Percentiles rank a stretch among this genome's conserved stretches.
Conservation (phyloP, 2,797 vertebrate genomes). For the Melanotaenia trifasciata region DNA sequence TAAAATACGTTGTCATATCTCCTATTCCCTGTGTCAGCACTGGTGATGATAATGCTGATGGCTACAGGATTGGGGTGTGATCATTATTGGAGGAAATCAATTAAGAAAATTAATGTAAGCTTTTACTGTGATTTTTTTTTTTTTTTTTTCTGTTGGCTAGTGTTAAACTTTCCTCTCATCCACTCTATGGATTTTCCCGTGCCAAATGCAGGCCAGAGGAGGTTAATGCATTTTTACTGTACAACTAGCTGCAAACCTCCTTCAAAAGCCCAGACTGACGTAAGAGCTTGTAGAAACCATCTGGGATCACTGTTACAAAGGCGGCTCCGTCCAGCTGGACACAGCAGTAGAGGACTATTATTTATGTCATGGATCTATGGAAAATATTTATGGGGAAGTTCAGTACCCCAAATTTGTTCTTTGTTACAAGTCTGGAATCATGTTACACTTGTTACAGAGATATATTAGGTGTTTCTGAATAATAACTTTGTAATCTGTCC, state of each 20-base stretch:
- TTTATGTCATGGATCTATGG: constrained; percentile 31
- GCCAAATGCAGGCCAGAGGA: constrained; percentile 84
- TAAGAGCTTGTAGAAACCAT: constrained; percentile 70
- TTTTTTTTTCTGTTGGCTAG: constrained; percentile 55
- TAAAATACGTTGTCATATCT: constrained; percentile 84
- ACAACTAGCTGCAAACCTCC: constrained; percentile 70
- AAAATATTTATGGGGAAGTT: constrained; percentile 19
- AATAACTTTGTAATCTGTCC: constrained; percentile 18
- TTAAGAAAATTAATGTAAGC: constrained; percentile 90
- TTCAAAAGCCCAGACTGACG: constrained; percentile 68
- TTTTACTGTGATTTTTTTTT: constrained; percentile 77
- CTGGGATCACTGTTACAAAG: constrained; percentile 68
- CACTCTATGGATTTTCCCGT: constrained; percentile 71
- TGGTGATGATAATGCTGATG: constrained; percentile 76
- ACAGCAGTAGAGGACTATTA: constrained; percentile 21
- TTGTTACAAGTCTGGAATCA: constrained; percentile 6
- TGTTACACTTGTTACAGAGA: neutral
- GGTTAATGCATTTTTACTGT: constrained; percentile 95
- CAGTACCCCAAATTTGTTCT: neutral
- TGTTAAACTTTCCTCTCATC: constrained; percentile 70
- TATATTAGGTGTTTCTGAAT: constrained; percentile 10
- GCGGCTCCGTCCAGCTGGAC: constrained; percentile 43
- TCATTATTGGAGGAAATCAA: constrained; percentile 87
- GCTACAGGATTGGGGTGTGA: constrained; percentile 65
- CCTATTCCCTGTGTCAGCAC: constrained; percentile 77